Percentiles rank a stretch among this genome's conserved stretches.
Evolutionary conservation across 2,797 vertebrate species (phyloP).

Genomic region (Dermochelys coriacea): DNA sequence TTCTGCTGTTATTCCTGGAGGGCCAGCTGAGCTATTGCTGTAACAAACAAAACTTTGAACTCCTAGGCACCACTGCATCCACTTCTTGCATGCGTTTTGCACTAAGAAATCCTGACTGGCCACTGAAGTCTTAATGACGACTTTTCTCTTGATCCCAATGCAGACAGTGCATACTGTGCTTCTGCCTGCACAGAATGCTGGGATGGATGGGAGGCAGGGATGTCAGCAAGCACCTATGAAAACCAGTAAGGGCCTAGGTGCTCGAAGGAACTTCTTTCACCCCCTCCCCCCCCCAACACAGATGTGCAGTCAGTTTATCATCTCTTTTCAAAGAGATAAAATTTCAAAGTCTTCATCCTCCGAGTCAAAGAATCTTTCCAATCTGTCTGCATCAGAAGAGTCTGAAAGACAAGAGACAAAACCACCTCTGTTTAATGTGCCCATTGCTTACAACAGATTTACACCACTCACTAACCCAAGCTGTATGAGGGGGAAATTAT

Average conservation of each 20-base stretch:
- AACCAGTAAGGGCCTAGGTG: slow-evolving; percentile 72
- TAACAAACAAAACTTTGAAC: slow-evolving; percentile 56
- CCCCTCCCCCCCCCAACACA: slow-evolving; percentile 71
- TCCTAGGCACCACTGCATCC: slow-evolving; percentile 65
- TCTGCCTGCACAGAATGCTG: slow-evolving; percentile 67
- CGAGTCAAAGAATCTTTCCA: slow-evolving; percentile 98
- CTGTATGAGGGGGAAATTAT: background rate
- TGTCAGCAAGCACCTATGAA: slow-evolving; percentile 75
- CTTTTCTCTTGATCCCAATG: slow-evolving; percentile 62
- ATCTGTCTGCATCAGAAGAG: slow-evolving; percentile 92
- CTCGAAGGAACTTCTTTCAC: slow-evolving; percentile 74
- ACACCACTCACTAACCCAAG: background rate
- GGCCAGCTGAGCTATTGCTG: slow-evolving; percentile 48
- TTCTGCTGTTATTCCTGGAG: slow-evolving; percentile 31
- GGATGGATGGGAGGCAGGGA: slow-evolving; percentile 70
- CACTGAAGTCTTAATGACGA: slow-evolving; percentile 52
- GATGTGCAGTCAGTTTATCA: slow-evolving; percentile 65
- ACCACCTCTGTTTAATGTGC: fast-evolving
- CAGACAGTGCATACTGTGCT: slow-evolving; percentile 41
- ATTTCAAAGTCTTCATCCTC: slow-evolving; percentile 99
- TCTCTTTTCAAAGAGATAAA: slow-evolving; percentile 90
- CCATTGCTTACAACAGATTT: background rate
- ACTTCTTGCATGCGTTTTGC: slow-evolving; percentile 25
- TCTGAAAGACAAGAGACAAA: slow-evolving; percentile 80
- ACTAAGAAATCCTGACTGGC: slow-evolving; percentile 56